Conservation (phyloP, 2,797 vertebrate genomes). For the Acanthurus lineatus region DNA sequence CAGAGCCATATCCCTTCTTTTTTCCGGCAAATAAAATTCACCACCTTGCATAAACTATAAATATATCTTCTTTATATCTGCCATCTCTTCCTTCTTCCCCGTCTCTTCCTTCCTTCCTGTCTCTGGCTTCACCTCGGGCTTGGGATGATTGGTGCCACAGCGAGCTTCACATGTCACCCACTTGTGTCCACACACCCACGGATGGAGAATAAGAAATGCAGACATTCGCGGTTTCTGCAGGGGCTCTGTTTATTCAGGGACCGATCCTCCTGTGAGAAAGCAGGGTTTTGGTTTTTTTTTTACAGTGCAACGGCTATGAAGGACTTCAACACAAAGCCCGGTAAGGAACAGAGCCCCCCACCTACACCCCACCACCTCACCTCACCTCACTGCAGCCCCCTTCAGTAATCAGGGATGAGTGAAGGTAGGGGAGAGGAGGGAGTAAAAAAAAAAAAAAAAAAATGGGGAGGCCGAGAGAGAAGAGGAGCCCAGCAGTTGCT, state of each 20-base stretch:
- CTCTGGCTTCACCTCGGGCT: slow-evolving; percentile 59
- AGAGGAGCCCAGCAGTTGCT: slow-evolving; percentile 43
- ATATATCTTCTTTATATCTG: slow-evolving; percentile 42
- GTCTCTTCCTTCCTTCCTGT: slow-evolving; percentile 31
- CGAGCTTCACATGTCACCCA: slow-evolving; percentile 42
- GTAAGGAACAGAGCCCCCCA: slow-evolving; percentile 57
- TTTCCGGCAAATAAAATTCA: slow-evolving; percentile 59
- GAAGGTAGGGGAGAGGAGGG: slow-evolving; percentile 48
- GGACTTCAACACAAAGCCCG: slow-evolving; percentile 57
- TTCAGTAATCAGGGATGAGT: slow-evolving; percentile 75
- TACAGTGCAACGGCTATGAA: slow-evolving; percentile 56
- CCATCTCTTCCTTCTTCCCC: slow-evolving; percentile 35
- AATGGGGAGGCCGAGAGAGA: slow-evolving; percentile 23
- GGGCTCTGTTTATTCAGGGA: slow-evolving; percentile 50
- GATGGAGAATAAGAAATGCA: slow-evolving; percentile 43
- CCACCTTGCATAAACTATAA: slow-evolving; percentile 61
- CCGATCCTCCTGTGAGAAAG: slow-evolving; percentile 18
- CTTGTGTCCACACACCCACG: slow-evolving; percentile 45
- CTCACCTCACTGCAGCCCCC: slow-evolving; percentile 54
- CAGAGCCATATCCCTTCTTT: slow-evolving; percentile 60
- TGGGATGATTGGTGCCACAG: slow-evolving; percentile 65
- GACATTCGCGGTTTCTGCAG: slow-evolving; percentile 33
- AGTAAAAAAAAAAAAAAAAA: neutral
- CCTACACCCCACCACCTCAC: no score
- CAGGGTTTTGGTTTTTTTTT: slow-evolving; percentile 1